Conservation (phyloP, 2,113 vertebrate genomes). For the Dicerorhinus sumatrensis region DNA sequence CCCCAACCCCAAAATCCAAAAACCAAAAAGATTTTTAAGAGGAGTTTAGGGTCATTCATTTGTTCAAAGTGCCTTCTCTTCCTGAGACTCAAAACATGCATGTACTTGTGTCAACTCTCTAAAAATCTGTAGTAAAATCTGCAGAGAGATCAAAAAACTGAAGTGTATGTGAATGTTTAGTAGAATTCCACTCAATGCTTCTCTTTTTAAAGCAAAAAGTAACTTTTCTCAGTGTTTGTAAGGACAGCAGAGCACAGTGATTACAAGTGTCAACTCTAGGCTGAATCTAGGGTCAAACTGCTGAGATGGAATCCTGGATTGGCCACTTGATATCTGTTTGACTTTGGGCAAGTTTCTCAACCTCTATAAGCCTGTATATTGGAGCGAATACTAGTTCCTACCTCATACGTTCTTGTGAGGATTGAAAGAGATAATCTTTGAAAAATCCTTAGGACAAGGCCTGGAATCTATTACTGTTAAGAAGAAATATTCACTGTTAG, state of each 20-base stretch:
- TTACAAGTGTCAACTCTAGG: background rate
- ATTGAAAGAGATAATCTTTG: conserved; percentile 8
- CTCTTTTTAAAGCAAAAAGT: background rate
- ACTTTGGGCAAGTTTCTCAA: background rate
- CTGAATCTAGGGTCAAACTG: background rate
- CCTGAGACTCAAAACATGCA: background rate
- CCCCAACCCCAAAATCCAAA: background rate
- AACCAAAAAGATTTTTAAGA: background rate
- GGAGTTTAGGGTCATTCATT: background rate
- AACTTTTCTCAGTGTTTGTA: background rate
- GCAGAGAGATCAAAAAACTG: background rate
- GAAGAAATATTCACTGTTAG: background rate
- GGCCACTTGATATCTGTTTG: background rate
- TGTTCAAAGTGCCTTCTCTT: background rate
- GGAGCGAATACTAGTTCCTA: background rate
- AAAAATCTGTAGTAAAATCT: background rate
- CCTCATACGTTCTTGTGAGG: background rate
- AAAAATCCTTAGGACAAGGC: background rate
- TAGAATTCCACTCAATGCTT: background rate
- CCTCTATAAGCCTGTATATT: background rate
- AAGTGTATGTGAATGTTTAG: background rate
- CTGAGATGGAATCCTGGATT: background rate
- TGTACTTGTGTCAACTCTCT: background rate
- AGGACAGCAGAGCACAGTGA: background rate
- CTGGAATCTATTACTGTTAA: background rate